Base-by-base conservation (phyloP, 2,113 vertebrate genomes). In the Cnemophilus loriae region DNA sequence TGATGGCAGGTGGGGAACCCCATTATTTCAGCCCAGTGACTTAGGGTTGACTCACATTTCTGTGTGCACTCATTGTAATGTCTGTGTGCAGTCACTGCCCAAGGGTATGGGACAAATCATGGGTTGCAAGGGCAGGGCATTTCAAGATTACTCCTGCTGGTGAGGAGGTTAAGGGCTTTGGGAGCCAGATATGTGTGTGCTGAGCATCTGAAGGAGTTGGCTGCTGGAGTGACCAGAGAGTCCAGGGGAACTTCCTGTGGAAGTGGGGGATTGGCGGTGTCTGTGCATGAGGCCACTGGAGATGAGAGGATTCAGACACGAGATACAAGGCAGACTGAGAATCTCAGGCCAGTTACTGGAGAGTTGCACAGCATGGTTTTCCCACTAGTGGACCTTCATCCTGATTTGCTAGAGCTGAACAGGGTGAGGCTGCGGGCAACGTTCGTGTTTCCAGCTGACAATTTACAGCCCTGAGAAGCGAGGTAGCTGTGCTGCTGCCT, bases 261-360 rank as follows among this genome's bases (percentile, higher is more conserved):
- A 32, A 16, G n/a, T 41, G 28, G 0, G 1, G 35, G 9, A 0
- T 12, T 57, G n/a, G 35, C 24, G 13, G 5, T 28, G 19, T 39
- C 50, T 56, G 6, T n/a, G 14, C 1, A 0, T 17, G 55, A 69
- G 33, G 18, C 26, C 21, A 2, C 20, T 73, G 59, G 32, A 64
- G 30, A 32, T 0, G 0, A 37, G 16, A 33, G 13, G 30, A 13
- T 65, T 74, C 17, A 60, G 64, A 37, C 5, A 3, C 0, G 0
- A 49, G 23, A n/a, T 41, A 7, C 53, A 33, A 19, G 13, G 20
- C 26, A 78, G 32, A 49, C 20, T 21, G 16, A 42, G 23, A 49
- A 8, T 37, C 23, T 82, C 41, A 30, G 22, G 17, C 12, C 22
- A 49, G 14, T 59, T 55, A n/a, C 59, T 55, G 35, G 35, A 77